phyloP scores from a whole-genome alignment of 2,113 vertebrate genomes.

The Gorilla gorilla region DNA sequence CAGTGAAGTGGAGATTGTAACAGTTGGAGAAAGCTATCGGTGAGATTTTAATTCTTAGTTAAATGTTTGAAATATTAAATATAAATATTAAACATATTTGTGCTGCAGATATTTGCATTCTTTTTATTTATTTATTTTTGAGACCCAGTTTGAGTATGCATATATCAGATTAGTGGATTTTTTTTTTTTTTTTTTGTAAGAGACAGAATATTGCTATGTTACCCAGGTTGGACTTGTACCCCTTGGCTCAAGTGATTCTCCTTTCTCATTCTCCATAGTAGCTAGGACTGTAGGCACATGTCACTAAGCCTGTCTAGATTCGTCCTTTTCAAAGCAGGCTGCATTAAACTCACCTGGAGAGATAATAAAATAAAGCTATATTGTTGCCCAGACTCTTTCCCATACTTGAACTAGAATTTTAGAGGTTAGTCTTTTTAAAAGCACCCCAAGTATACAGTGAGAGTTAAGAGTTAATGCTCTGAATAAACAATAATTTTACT shows the following conservation, averaged over 20 bases:
- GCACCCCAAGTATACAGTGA: not conserved
- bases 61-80: conserved; percentile 26
- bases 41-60: conserved; percentile 77
- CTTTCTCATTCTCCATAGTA: not conserved
- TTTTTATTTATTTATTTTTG: not conserved
- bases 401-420: not conserved
- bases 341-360: not conserved
- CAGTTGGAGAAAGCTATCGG: conserved; percentile 97
- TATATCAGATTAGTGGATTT: not conserved
- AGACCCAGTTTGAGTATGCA: not conserved
- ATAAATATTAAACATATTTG: not conserved
- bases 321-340: not conserved
- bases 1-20: conserved; percentile 99
- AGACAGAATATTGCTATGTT: not conserved
- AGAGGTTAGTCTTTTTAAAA: not conserved
- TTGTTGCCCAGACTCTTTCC: not conserved
- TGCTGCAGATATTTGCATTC: not conserved
- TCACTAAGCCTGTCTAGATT: not conserved
- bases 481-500: conserved; percentile 9
- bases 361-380: not conserved
- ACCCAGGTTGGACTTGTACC: not conserved
- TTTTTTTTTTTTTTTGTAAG: not conserved
- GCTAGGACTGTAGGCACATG: not conserved
- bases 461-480: not conserved
- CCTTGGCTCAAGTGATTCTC: not conserved